Conservation (phyloP, 92 coral and sea anemone species). For the Actinostola sp. region DNA sequence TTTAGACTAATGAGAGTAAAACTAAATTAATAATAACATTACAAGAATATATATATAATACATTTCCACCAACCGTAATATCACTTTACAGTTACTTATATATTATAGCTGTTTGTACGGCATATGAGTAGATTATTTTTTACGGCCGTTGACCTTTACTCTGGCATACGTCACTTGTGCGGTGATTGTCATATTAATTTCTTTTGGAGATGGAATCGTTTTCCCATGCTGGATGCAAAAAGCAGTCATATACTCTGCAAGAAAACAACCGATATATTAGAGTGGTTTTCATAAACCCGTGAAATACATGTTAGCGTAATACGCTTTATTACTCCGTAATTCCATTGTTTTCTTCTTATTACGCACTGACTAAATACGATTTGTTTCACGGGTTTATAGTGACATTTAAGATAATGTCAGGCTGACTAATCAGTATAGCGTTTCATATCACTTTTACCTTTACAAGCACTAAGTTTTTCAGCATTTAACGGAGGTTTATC, state of each 20-base stretch:
- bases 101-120: too few species aligned
- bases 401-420: too few species aligned
- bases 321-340: too few species aligned
- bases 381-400: too few species aligned
- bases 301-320: too few species aligned
- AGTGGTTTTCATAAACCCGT: not conserved
- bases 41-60: too few species aligned
- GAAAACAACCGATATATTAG: not conserved
- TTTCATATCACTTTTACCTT: not conserved
- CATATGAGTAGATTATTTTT: too few species aligned
- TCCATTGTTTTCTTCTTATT: too few species aligned
- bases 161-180: constrained; percentile 17
- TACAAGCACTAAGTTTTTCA: constrained; percentile 12
- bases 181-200: constrained; percentile 7
- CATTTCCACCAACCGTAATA: too few species aligned
- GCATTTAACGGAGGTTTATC: not conserved
- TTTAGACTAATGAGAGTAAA: not conserved
- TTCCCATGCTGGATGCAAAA: constrained; percentile 4
- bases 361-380: too few species aligned
- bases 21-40: too few species aligned
- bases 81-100: too few species aligned
- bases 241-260: constrained; percentile 16
- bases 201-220: constrained; percentile 11
- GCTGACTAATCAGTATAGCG: not conserved
- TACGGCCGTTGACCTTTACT: constrained; percentile 11